phyloP scores from a whole-genome alignment of 2,888 invertebrate genomes.

The Nomada lathburiana region DNA sequence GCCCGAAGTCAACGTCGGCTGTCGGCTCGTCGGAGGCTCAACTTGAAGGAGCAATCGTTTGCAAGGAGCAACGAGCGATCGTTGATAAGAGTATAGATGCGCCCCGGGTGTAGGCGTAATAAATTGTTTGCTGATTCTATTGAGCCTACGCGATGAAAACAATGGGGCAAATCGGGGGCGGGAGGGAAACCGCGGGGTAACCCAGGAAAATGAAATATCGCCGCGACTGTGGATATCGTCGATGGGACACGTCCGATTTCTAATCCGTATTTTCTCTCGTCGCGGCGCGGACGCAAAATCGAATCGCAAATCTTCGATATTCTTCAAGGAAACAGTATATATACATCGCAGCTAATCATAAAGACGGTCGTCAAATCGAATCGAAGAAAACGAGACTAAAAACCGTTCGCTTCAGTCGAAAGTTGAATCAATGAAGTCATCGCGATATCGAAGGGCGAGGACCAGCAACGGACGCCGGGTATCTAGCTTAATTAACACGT shows the following conservation, averaged over 20 bases:
- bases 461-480: not conserved
- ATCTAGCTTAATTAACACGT: conserved; percentile 27
- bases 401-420: too few species aligned
- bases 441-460: too few species aligned
- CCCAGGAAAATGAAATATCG: conserved; percentile 51
- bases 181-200: conserved; percentile 38
- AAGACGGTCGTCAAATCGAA: not conserved
- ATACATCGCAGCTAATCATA: too few species aligned
- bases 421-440: too few species aligned
- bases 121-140: conserved; percentile 74
- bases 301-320: not conserved
- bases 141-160: conserved; percentile 71
- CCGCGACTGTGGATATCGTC: conserved; percentile 25
- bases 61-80: conserved; percentile 71
- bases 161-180: conserved; percentile 61
- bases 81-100: conserved; percentile 71
- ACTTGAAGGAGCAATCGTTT: conserved; percentile 66
- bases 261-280: conserved; percentile 13
- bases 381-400: not conserved
- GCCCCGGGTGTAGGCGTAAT: conserved; percentile 73
- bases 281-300: not conserved
- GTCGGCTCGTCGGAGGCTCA: conserved; percentile 62
- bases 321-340: too few species aligned
- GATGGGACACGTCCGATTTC: conserved; percentile 52
- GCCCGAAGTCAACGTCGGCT: conserved; percentile 42